Evolutionary conservation across 2,797 vertebrate species (phyloP).

Genomic region (Ceyx erithaca): DNA sequence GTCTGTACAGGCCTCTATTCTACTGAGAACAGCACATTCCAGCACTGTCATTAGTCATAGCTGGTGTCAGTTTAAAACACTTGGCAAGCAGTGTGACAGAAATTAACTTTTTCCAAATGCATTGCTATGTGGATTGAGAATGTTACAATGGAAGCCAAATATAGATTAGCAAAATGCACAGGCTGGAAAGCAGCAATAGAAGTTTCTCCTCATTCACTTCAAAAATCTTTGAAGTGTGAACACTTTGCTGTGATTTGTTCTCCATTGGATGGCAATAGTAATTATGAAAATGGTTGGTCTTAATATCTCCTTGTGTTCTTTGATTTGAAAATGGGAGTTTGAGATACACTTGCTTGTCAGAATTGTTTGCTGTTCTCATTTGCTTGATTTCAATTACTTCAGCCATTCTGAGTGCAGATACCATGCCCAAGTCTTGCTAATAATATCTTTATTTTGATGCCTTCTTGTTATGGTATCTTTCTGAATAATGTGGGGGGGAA

Average conservation of each 20-base stretch:
- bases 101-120: constrained; percentile 73
- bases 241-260: constrained; percentile 10
- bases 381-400: constrained; percentile 20
- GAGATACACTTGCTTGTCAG: constrained; percentile 58
- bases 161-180: constrained; percentile 59
- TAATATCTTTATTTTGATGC: neutral
- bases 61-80: constrained; percentile 77
- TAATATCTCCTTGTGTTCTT: neutral
- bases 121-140: constrained; percentile 69
- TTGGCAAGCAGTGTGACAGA: constrained; percentile 77
- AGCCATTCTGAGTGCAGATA: neutral
- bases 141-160: constrained; percentile 60
- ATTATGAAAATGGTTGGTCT: neutral
- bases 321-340: constrained; percentile 15
- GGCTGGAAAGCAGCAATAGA: constrained; percentile 47
- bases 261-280: neutral
- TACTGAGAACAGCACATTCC: constrained; percentile 81
- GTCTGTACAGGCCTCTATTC: constrained; percentile 78
- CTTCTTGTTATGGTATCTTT: neutral
- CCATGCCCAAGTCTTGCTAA: neutral
- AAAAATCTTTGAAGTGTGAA: constrained; percentile 26
- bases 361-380: constrained; percentile 53
- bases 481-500: neutral
- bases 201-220: constrained; percentile 26
- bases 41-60: constrained; percentile 78